Conservation (phyloP, 2,113 vertebrate species). For the Syrrhaptes paradoxus region DNA sequence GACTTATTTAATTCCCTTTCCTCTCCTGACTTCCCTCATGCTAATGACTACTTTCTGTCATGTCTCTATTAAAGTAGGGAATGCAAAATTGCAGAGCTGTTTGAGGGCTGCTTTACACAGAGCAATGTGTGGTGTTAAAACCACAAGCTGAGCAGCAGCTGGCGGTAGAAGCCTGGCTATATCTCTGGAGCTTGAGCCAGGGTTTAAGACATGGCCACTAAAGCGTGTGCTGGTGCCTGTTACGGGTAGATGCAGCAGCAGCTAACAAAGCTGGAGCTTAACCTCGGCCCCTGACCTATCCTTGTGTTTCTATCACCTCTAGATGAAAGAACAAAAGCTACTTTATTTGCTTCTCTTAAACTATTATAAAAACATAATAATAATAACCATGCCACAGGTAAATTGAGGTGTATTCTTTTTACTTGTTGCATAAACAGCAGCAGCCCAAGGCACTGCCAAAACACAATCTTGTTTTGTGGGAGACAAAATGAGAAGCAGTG, state of each 20-base stretch:
- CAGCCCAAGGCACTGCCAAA: neutral
- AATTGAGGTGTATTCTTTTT: neutral
- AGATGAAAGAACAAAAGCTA: neutral
- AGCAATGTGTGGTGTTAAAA: neutral
- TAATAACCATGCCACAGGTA: neutral
- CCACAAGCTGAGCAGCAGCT: neutral
- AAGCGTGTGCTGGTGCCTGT: neutral
- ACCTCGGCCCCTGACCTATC: neutral
- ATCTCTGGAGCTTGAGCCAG: neutral
- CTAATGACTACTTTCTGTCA: neutral
- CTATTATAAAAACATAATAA: neutral
- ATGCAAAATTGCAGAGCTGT: neutral
- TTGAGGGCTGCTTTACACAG: neutral
- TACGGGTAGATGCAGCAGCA: neutral
- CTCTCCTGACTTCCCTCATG: neutral
- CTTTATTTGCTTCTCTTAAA: constrained; percentile 9
- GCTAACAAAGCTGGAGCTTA: neutral
- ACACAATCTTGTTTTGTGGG: neutral
- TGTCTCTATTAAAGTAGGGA: neutral
- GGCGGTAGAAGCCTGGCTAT: neutral
- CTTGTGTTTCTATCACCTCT: neutral
- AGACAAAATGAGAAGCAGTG: neutral
- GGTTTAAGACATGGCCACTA: neutral
- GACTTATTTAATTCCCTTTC: neutral
- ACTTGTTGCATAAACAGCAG: constrained; percentile 2